phyloP scores from a whole-genome alignment of 2,797 vertebrate species.

The Sandelia bainsii region DNA sequence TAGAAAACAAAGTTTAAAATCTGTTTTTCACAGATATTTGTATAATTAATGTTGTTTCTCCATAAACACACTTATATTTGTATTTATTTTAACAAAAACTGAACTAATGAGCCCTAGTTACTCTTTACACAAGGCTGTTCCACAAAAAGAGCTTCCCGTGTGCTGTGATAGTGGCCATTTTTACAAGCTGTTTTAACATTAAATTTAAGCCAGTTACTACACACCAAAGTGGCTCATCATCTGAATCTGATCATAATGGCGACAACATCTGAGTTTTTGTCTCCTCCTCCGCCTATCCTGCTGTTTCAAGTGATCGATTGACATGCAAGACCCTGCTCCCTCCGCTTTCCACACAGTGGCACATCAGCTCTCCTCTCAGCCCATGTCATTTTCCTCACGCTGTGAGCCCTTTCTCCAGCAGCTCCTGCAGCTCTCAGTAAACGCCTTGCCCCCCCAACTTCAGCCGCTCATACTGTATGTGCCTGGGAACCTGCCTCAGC shows the following conservation, averaged over 20 bases:
- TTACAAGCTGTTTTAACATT: background rate
- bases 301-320: constrained; percentile 53
- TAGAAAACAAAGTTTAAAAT: background rate
- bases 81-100: background rate
- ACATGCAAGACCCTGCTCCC: constrained; percentile 43
- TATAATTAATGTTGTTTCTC: constrained; percentile 3
- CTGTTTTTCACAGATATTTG: background rate
- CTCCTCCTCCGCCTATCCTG: constrained; percentile 15
- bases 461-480: constrained; percentile 6
- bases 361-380: constrained; percentile 26
- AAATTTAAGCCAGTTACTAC: background rate
- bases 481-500: constrained; percentile 43
- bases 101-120: constrained; percentile 30
- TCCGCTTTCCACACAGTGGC: constrained; percentile 20
- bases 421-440: constrained; percentile 29
- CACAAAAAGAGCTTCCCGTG: background rate
- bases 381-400: constrained; percentile 41
- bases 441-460: constrained; percentile 23
- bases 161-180: background rate
- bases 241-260: constrained; percentile 33
- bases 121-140: background rate
- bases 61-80: background rate
- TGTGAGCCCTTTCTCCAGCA: constrained; percentile 26
- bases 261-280: constrained; percentile 31
- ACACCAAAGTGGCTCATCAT: constrained; percentile 25